Evolutionary conservation across 2,113 vertebrate genomes (phyloP).

Genomic region (Alethe diademata): DNA sequence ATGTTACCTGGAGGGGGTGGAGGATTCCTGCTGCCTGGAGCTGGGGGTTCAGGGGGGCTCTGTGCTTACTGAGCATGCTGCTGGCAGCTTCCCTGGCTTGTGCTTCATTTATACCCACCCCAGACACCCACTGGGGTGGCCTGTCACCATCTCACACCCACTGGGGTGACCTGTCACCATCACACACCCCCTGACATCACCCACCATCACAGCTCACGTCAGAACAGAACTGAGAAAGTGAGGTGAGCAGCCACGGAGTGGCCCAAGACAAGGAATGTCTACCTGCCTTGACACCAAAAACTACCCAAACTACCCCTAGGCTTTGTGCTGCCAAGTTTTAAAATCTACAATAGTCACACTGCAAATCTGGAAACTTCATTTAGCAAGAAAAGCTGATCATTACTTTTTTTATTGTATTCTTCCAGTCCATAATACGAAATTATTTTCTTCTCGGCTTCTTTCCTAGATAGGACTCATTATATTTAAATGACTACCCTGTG

Average conservation of each 20-base stretch:
- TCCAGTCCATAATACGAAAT: neutral
- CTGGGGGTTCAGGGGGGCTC: accelerated
- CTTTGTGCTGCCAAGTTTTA: neutral
- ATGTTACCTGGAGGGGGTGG: accelerated
- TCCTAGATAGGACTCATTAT: neutral
- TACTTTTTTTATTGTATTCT: neutral
- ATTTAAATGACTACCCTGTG: neutral
- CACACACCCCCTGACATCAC: accelerated
- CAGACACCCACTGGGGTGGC: neutral
- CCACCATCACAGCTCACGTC: accelerated
- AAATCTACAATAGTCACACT: neutral
- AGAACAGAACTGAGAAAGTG: accelerated
- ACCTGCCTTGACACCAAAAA: neutral
- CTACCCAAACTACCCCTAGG: neutral
- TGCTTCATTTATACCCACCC: accelerated
- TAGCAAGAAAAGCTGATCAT: neutral
- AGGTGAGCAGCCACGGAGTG: accelerated
- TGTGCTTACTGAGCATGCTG: accelerated
- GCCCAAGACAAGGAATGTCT: neutral
- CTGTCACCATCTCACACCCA: neutral
- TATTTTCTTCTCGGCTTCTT: neutral
- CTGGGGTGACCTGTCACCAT: too few relatives aligned
- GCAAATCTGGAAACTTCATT: neutral
- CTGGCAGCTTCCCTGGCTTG: accelerated
- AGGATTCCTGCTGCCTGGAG: accelerated